These are phyloP conservation scores for Cheiracanthium punctorium DNA, from an alignment of 2,888 invertebrate species.

Conservation along the genomic window DNA sequence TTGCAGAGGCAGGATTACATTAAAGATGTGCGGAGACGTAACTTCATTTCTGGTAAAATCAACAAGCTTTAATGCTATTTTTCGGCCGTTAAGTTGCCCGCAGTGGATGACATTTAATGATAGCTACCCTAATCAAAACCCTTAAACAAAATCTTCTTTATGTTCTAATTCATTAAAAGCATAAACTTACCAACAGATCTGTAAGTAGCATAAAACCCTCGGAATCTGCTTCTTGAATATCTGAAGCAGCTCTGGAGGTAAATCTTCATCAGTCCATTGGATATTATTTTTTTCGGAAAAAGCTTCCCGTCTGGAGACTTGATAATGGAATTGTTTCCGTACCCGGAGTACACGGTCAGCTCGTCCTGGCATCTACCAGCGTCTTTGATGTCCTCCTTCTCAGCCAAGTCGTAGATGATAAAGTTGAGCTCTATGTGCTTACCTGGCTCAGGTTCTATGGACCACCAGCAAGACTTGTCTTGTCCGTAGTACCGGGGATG, in stretches of 20 bases:
- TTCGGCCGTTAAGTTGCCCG: too few relatives aligned
- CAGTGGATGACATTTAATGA: too few relatives aligned
- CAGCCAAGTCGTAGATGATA: conserved; percentile 73
- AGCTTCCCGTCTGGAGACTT: conserved; percentile 70
- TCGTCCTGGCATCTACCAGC: conserved; percentile 71
- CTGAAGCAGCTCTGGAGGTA: conserved; percentile 72
- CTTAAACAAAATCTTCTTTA: too few relatives aligned
- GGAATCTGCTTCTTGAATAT: conserved; percentile 72
- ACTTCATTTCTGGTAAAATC: too few relatives aligned
- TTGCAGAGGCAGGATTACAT: too few relatives aligned
- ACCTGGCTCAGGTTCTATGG: conserved; percentile 71
- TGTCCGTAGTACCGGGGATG: conserved; percentile 73
- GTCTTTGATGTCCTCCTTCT: conserved; percentile 66
- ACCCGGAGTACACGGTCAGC: conserved; percentile 70
- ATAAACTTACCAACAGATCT: conserved; percentile 72
- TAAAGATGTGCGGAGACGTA: too few relatives aligned
- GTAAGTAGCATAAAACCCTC: conserved; percentile 73
- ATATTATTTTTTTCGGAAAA: conserved; percentile 73
- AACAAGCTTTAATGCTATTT: too few relatives aligned
- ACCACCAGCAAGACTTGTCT: conserved; percentile 73
- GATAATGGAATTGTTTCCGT: conserved; percentile 60
- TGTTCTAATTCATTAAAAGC: too few relatives aligned
- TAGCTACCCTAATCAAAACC: too few relatives aligned
- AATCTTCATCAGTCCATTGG: conserved; percentile 72
- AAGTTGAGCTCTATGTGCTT: conserved; percentile 73